Evolutionary conservation across 2,797 vertebrate species (phyloP), one percentile per base, ranked within the genome.

Genomic region (Halcyon badia): DNA sequence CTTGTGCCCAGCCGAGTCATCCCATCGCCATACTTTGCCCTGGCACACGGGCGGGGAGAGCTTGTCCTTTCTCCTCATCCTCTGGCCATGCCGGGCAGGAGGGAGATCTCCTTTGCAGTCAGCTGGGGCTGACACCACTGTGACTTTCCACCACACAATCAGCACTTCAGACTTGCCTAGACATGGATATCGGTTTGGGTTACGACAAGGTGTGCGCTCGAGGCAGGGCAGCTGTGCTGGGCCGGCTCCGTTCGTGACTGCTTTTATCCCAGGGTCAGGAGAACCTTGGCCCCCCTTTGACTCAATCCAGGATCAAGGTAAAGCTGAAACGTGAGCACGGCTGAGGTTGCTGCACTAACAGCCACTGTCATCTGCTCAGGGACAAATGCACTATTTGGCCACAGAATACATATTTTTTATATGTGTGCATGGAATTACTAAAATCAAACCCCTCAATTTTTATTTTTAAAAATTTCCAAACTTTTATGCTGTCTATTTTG

Each of bases 101-200:
- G n/a, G 80, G 64, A 85, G 42, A 42, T 65, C 88, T 87, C 58
- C 57, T 89, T 61, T 85, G 73, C 81, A 57, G 19, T 75, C 56
- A 25, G 31, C 37, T 57, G 79, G 60, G 72, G 46, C 84, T 81
- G 70, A 96, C 91, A 65, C 65, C 95, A 88, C 87, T 90, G 48
- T 89, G 82, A 65, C 90, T 92, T 77, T 90, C 69, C 89, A 87
- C 82, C 89, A 76, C 42, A 35, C 72, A 77, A 93, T 41, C 75
- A 94, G 37, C 31, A 10, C 3, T 25, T 86, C 1, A 68, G 48
- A 15, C 20, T 37, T 52, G 1, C 17, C 37, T 46, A 11, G 62
- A 39, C 14, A 2, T 15, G 48, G 42, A 4, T 51, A 6, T 28
- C 6, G 7, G 15, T 91, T 64, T 33, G 58, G 37, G 51, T 83